These are phyloP conservation scores for Bradypus variegatus DNA, from an alignment of 2,797 vertebrate genomes.

Conservation along the genomic window DNA sequence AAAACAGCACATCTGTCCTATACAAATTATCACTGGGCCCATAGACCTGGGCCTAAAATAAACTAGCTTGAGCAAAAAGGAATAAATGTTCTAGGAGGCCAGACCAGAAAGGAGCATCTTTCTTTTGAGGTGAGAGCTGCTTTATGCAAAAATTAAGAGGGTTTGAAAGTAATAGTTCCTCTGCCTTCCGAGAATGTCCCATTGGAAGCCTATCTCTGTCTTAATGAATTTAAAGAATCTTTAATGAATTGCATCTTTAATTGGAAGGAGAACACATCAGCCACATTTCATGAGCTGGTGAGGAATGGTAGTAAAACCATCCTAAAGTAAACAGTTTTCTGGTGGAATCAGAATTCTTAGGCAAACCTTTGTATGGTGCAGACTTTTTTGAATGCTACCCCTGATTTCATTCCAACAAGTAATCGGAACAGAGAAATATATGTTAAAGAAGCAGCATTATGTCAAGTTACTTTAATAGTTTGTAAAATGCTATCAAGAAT, in stretches of 20 bases:
- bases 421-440: conserved; percentile 5
- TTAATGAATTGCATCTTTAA: conserved; percentile 44
- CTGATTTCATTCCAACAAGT: conserved; percentile 30
- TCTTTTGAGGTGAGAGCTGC: neutral
- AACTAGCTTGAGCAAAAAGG: neutral
- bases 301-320: neutral
- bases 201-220: neutral
- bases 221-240: conserved; percentile 28
- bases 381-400: conserved; percentile 4
- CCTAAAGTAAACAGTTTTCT: conserved; percentile 6
- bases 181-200: neutral
- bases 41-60: neutral
- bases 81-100: neutral
- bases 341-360: conserved; percentile 16
- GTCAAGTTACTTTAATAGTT: neutral
- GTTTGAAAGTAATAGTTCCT: neutral
- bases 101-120: neutral
- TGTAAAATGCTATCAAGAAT: conserved; percentile 30
- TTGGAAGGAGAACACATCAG: conserved; percentile 23
- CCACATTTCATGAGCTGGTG: neutral
- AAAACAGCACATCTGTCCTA: neutral
- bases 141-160: neutral
- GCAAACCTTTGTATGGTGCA: conserved; percentile 3
- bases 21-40: neutral
- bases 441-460: conserved; percentile 6